Base-by-base conservation (phyloP, 2,888 invertebrate species). In the Cantharis lateralis region DNA sequence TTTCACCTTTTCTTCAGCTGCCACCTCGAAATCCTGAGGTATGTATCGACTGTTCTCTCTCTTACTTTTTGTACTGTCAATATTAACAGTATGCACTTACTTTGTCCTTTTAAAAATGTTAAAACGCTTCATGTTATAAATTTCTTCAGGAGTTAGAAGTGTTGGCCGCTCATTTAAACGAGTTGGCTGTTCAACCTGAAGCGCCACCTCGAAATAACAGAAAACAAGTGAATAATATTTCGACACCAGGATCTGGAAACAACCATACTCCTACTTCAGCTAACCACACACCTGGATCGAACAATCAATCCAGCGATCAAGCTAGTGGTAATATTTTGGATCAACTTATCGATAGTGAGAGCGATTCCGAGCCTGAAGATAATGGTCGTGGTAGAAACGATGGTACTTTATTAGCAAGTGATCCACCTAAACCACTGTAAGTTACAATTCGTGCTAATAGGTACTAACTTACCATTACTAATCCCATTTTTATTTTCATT, bases 381-480 rank as follows among this genome's bases (percentile, higher is more conserved):
- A 94, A 94, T 83, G 95, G 95, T 76, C 91, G 94, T 82, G 93
- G 93, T 77, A 91, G 96, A 82, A 96, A 97, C 85, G 98, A 98
- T 89, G 98, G 98, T 80, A 98, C 98, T 2, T 91, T 98, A 74
- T 91, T 98, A 73, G 98, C 98, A 79, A 98, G 98, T 85, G 98
- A 98, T 90, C 98, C 98, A 74, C 97, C 98, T 18, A 96, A 98
- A 88, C 98, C 98, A 84, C 94, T 98, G 97, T 96, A 90, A 95
- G 95, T 93, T 48, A 26, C 63, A 48, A 48, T 16, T 32, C 13
- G 10, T 16, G n/a, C 7, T 61, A 66, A 74, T 15, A 24, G 24
- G 24, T 24, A 66, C 64, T 66, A 66, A 66, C 20, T 9, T n/a
- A 11, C 7, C 11, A 24, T 63, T 18, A 66, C 64, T 66, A 66